phyloP scores from a whole-genome alignment of 2,888 invertebrate species.

The Mechanitis mazaeus region DNA sequence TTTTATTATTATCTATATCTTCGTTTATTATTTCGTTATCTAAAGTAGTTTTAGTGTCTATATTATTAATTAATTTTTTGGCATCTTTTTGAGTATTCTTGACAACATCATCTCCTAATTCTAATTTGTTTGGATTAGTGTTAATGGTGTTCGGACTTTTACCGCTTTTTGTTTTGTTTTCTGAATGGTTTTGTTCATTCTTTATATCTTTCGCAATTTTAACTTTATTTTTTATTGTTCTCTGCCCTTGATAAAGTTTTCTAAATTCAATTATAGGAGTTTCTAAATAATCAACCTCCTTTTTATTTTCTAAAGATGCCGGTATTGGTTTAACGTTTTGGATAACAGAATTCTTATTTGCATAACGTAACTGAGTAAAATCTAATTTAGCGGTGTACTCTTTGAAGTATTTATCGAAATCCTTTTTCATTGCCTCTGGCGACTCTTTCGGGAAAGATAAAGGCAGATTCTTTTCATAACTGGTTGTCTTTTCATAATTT shows the following conservation, averaged over 20 bases:
- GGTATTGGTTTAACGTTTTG: conserved; percentile 42
- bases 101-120: not conserved
- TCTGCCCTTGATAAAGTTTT: conserved; percentile 48
- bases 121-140: conserved; percentile 1
- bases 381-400: conserved; percentile 44
- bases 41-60: not conserved
- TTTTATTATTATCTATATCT: conserved; percentile 16
- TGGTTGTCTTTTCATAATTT: conserved; percentile 12
- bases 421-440: conserved; percentile 31
- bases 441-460: conserved; percentile 12
- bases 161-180: conserved; percentile 8
- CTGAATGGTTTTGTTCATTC: conserved; percentile 23
- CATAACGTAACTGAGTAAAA: conserved; percentile 37
- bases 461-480: too few relatives aligned
- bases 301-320: conserved; percentile 21
- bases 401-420: conserved; percentile 50
- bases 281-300: conserved; percentile 46
- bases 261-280: conserved; percentile 59
- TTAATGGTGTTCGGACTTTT: not conserved
- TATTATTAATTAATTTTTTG: too few relatives aligned
- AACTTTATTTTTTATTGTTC: conserved; percentile 13
- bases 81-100: too few relatives aligned
- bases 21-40: conserved; percentile 16
- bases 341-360: conserved; percentile 36
- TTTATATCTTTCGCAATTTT: not conserved